Conservation (phyloP, 2,113 vertebrate genomes). For the Brienomyrus brachyistius region DNA sequence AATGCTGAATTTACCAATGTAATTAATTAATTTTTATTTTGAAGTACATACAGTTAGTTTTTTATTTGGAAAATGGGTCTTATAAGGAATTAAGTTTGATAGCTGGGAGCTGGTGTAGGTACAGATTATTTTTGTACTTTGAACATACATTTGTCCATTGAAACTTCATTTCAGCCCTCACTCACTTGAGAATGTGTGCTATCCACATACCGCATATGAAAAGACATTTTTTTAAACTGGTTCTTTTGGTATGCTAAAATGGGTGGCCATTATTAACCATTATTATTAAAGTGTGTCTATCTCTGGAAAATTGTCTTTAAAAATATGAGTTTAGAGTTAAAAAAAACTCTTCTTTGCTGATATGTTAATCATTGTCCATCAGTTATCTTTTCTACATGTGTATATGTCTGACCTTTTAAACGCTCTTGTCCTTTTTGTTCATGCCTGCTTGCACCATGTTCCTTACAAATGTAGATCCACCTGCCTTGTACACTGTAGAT, state of each 20-base stretch:
- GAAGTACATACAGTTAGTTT: neutral
- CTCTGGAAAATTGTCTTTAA: neutral
- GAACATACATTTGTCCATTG: neutral
- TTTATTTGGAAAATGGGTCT: neutral
- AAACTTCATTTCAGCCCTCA: neutral
- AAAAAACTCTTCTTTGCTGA: neutral
- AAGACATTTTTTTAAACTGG: neutral
- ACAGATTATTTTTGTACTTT: neutral
- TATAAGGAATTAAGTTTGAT: neutral
- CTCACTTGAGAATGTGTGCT: neutral
- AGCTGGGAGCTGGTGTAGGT: neutral
- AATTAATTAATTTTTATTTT: neutral
- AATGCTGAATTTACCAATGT: neutral
- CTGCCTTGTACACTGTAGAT: neutral
- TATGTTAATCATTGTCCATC: neutral
- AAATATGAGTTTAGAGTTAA: neutral
- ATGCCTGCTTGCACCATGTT: neutral
- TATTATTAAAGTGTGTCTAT: neutral
- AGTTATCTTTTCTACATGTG: neutral
- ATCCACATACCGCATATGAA: neutral
- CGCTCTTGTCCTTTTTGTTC: neutral
- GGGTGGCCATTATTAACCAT: neutral
- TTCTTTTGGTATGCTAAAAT: neutral
- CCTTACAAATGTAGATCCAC: neutral
- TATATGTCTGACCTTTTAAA: neutral